A percentile compares a stretch with the other conserved stretches of the same genome.
phyloP scores from a whole-genome alignment of 23 tunicate species.

The Ascidia mentula region DNA sequence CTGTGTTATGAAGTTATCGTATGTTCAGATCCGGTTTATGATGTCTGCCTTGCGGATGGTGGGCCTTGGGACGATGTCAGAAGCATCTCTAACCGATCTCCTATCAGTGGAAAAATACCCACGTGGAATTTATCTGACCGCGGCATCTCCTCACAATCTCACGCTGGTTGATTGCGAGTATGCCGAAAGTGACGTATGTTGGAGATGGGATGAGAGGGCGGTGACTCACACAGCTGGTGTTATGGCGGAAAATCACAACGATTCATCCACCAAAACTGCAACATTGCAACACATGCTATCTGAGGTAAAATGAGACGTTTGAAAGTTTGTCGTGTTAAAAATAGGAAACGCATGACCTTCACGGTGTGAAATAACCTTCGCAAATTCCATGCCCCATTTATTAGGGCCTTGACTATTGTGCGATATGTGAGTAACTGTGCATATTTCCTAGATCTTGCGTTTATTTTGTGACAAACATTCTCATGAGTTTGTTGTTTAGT shows the following conservation, averaged over 20 bases:
- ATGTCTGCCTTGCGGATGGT: slow-evolving; percentile 34
- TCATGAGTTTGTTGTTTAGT: neutral
- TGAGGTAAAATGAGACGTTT: neutral
- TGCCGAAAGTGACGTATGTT: slow-evolving; percentile 42
- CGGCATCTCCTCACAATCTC: slow-evolving; percentile 20
- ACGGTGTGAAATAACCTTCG: no score
- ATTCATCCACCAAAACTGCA: slow-evolving; percentile 39
- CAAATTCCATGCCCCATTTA: no score
- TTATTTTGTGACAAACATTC: no score
- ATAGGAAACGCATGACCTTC: no score
- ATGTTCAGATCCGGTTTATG: slow-evolving; percentile 41
- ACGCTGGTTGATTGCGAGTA: slow-evolving; percentile 45
- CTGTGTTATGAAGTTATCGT: neutral
- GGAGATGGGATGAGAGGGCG: slow-evolving; percentile 73
- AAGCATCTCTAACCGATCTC: slow-evolving; percentile 29
- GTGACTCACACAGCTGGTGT: slow-evolving; percentile 23
- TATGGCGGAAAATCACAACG: slow-evolving; percentile 20
- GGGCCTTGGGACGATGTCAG: slow-evolving; percentile 23
- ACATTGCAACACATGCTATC: slow-evolving; percentile 24
- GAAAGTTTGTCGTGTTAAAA: no score
- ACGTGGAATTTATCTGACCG: slow-evolving; percentile 17
- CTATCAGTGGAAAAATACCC: slow-evolving; percentile 54
- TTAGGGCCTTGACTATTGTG: no score
- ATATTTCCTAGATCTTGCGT: no score
- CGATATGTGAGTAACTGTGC: no score